Evolutionary conservation across 2,888 invertebrate genomes (phyloP).

Genomic region (Drosophila tripunctata): DNA sequence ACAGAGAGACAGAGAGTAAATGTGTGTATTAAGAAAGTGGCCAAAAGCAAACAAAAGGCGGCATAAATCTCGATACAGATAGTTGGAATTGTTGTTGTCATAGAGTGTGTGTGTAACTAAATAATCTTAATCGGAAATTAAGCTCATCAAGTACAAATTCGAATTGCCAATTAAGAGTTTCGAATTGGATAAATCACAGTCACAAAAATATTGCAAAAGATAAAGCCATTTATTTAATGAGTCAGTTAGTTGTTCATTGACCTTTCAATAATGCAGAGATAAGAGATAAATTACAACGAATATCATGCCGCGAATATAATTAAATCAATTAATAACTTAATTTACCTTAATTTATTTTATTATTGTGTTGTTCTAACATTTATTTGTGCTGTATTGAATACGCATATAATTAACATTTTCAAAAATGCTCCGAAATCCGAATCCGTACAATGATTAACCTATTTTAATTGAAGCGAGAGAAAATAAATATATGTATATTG

Average conservation of each 20-base stretch:
- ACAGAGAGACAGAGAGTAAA: too few species aligned
- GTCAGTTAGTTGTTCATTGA: slow-evolving; percentile 29
- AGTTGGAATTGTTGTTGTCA: not conserved
- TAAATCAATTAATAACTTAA: not conserved
- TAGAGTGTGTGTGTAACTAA: slow-evolving; percentile 43
- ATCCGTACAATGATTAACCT: too few species aligned
- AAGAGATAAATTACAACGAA: too few species aligned
- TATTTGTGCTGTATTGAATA: too few species aligned
- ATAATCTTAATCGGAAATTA: slow-evolving; percentile 57
- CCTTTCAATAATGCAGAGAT: not conserved
- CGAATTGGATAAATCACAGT: slow-evolving; percentile 35
- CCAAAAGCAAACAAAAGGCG: slow-evolving; percentile 20
- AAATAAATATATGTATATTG: not conserved
- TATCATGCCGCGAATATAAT: not conserved
- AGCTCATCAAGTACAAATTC: slow-evolving; percentile 51
- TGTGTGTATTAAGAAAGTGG: not conserved
- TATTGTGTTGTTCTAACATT: too few species aligned
- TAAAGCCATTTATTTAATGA: slow-evolving; percentile 41
- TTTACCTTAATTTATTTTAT: not conserved
- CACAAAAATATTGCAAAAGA: slow-evolving; percentile 33
- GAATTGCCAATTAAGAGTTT: slow-evolving; percentile 48
- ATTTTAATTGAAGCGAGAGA: not conserved
- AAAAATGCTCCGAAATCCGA: too few species aligned
- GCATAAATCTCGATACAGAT: slow-evolving; percentile 38
- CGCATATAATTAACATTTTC: too few species aligned